These are phyloP conservation scores for Drosophila recens DNA, from an alignment of 2,888 invertebrate species.

Conservation along the genomic window DNA sequence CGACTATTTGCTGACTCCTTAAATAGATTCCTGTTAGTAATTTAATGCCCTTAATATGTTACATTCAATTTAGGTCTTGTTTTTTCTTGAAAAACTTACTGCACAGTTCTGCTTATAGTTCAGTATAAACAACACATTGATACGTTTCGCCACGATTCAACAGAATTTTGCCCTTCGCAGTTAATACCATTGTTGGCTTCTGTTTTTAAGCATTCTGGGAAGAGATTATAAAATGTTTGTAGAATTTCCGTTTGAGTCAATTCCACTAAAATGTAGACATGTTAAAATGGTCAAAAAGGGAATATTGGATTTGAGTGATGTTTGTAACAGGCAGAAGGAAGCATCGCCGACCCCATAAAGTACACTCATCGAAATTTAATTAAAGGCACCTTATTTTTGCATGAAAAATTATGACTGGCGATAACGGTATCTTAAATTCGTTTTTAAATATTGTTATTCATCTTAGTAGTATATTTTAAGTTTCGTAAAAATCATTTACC, in stretches of 20 bases:
- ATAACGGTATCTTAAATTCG: no score
- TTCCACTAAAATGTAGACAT: constrained; percentile 1
- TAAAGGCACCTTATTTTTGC: no score
- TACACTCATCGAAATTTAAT: no score
- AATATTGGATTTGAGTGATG: no score
- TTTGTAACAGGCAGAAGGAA: no score
- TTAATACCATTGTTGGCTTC: neutral
- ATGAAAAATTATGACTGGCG: no score
- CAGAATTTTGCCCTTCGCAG: neutral
- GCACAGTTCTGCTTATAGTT: neutral
- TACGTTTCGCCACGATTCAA: neutral
- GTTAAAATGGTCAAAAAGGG: no score
- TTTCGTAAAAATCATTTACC: no score
- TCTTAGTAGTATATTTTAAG: no score
- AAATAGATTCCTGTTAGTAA: neutral
- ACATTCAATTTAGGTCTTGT: neutral
- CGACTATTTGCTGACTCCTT: neutral
- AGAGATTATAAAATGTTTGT: neutral
- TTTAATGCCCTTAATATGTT: neutral
- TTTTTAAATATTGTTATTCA: no score
- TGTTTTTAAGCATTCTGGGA: neutral
- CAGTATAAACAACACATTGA: no score
- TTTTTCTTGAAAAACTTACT: neutral
- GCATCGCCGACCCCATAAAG: no score
- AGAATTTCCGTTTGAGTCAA: neutral